A percentile compares a stretch with the other conserved stretches of the same genome.
Conservation (phyloP, 2,797 vertebrate genomes). For the Melanotaenia boesemani region DNA sequence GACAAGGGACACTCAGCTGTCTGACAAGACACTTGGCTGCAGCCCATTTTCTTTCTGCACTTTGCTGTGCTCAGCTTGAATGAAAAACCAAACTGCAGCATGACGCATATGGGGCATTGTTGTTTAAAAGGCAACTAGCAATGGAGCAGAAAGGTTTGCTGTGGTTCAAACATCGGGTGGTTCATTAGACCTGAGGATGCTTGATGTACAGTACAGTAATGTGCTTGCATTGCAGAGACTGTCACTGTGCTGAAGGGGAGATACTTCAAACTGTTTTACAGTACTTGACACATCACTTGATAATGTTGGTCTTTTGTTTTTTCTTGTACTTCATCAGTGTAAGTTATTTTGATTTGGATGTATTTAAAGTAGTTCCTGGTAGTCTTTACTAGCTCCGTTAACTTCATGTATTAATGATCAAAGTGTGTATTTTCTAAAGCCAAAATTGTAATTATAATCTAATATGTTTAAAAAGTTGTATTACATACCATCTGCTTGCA, state of each 20-base stretch:
- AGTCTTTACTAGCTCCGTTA: slow-evolving; percentile 29
- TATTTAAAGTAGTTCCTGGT: slow-evolving; percentile 15
- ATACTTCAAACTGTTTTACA: slow-evolving; percentile 36
- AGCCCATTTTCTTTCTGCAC: slow-evolving; percentile 14
- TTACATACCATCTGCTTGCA: slow-evolving; percentile 15
- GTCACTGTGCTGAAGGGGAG: slow-evolving; percentile 44
- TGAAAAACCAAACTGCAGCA: slow-evolving; percentile 45
- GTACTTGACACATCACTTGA: slow-evolving; percentile 22
- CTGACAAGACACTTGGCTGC: slow-evolving; percentile 48
- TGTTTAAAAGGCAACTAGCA: slow-evolving; percentile 32
- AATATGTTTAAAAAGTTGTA: background rate
- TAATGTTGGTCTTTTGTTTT: slow-evolving; percentile 23
- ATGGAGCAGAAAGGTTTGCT: slow-evolving; percentile 24
- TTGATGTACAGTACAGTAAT: slow-evolving; percentile 8
- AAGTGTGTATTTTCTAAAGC: slow-evolving; percentile 12
- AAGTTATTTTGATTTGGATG: slow-evolving; percentile 12
- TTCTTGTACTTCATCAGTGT: slow-evolving; percentile 7
- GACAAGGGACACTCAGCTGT: slow-evolving; percentile 64
- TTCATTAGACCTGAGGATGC: slow-evolving; percentile 17
- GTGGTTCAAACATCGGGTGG: slow-evolving; percentile 21
- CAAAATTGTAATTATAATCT: background rate
- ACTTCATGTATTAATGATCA: slow-evolving; percentile 12
- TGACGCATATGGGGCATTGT: slow-evolving; percentile 25
- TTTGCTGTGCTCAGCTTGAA: slow-evolving; percentile 47
- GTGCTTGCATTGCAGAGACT: slow-evolving; percentile 29